Base-by-base conservation (phyloP, 2,888 invertebrate species). In the Myopa tessellatipennis region DNA sequence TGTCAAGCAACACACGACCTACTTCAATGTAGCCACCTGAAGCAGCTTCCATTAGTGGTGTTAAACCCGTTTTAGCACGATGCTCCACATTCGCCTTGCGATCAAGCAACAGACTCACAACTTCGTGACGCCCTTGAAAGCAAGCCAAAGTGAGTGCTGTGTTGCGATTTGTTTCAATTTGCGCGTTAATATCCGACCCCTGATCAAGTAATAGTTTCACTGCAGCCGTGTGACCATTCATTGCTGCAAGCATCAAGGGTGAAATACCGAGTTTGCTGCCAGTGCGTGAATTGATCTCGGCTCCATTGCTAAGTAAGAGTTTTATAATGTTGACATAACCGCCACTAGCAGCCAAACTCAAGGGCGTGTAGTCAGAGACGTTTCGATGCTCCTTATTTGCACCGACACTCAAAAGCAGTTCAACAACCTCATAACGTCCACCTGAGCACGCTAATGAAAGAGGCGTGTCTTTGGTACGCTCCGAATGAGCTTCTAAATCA, bases 21-120 rank as follows among this genome's bases (percentile, higher is more conserved):
- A 99, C 99, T 87, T 99, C 99, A 75, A 98, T 98, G 90, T 99
- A 99, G 77, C 99, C 99, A 77, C 99, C 99, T 85, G 98, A 98
- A 0, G 99, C 99, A 70, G 99, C 99, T 90, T 99, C 99, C 99
- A 99, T 99, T 38, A 99, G 91, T 1, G 99, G 99, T 18, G 99
- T 99, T 77, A 99, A 91, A 1, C 99, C 99, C 76, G 99, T 99
- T 94, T 99, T 99, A 6, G 99, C 99, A 83, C 99, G 93, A 90
- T 99, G 99, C 90, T 99, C 99, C 68, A 99, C 98, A 90, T 99
- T 99, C 40, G 99, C 99, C 88, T 98, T 96, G 82, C 98, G 93
- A 90, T 99, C 98, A 16, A 99, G 92, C 77, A 99, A 91, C 76
- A 99, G 92, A 88, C 97, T 96, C 74, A 99, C 99, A 71, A 99